Percentiles rank a stretch among this genome's conserved stretches.
Conservation (phyloP, 2,113 vertebrate genomes). For the Onychostruthus taczanowskii region DNA sequence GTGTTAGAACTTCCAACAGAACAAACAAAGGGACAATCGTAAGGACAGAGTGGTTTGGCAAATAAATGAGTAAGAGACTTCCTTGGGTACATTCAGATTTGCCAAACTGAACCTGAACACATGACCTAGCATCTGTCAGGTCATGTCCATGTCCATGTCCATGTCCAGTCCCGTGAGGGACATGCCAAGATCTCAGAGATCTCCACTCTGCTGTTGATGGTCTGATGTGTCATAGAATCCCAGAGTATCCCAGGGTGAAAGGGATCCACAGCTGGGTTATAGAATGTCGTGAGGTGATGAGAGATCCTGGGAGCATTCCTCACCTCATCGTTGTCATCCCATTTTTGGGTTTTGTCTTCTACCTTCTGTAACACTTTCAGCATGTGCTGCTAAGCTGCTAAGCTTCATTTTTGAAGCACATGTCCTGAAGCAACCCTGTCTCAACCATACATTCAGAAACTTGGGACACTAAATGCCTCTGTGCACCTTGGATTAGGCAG, state of each 20-base stretch:
- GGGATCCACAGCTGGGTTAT: neutral
- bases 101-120: neutral
- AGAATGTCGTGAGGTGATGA: neutral
- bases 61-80: neutral
- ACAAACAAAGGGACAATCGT: neutral
- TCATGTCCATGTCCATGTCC: neutral
- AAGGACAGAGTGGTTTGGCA: neutral
- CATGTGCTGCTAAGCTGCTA: neutral
- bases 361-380: neutral
- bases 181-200: neutral
- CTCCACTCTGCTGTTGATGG: neutral
- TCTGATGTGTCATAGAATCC: neutral
- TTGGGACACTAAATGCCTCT: neutral
- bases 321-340: neutral
- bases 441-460: neutral
- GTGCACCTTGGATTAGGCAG: neutral
- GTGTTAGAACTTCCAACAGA: neutral
- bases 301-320: neutral
- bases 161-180: neutral
- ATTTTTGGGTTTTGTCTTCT: neutral
- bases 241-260: neutral
- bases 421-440: neutral
- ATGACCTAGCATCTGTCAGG: neutral
- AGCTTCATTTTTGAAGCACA: rapidly evolving
- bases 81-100: neutral